phyloP scores from a whole-genome alignment of 2,888 invertebrate genomes.

The Timema cristinae region DNA sequence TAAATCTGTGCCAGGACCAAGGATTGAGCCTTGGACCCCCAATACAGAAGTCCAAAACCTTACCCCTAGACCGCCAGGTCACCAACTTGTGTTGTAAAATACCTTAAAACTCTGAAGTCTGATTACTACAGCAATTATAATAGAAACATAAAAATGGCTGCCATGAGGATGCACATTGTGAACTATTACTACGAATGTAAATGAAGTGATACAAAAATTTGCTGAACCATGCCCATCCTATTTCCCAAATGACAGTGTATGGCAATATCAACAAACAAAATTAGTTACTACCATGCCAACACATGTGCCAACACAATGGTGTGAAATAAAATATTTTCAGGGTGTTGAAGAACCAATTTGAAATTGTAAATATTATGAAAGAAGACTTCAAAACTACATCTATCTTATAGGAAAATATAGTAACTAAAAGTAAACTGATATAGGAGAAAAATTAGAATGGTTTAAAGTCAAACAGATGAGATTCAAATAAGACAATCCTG shows the following conservation, averaged over 20 bases:
- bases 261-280: neutral
- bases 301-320: neutral
- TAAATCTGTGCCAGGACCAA: no score
- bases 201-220: no score
- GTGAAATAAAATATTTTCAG: neutral
- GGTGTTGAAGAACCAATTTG: slow-evolving; percentile 6
- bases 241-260: neutral
- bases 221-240: neutral
- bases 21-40: no score
- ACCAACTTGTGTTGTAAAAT: slow-evolving; percentile 1
- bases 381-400: neutral
- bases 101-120: slow-evolving; percentile 7
- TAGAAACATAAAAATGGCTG: slow-evolving; percentile 2
- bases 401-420: neutral
- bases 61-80: no score
- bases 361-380: slow-evolving; percentile 10
- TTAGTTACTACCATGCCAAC: neutral
- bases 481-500: neutral
- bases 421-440: neutral
- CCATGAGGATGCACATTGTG: slow-evolving; percentile 9
- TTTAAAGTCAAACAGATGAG: neutral
- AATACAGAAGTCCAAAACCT: no score
- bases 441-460: neutral
- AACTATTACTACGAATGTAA: no score
- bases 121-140: neutral